Conservation (phyloP, 2,888 invertebrate species). For the Hololepta plana region DNA sequence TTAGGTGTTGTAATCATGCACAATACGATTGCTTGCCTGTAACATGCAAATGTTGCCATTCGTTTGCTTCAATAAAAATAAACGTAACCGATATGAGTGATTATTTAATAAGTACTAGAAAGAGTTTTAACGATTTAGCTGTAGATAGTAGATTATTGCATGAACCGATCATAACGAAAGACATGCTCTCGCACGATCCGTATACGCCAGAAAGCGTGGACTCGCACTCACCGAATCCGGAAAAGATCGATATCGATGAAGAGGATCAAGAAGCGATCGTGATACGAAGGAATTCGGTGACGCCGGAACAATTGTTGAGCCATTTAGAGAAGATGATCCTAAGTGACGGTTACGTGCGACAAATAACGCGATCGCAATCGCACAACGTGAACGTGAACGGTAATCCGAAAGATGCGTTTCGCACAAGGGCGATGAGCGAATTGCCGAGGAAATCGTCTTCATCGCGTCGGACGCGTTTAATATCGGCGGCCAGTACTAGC, state of each 20-base stretch:
- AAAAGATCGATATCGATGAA: constrained; percentile 22
- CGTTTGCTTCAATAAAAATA: constrained; percentile 26
- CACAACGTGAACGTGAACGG: constrained; percentile 11
- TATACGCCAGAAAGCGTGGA: constrained; percentile 73
- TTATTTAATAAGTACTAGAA: constrained; percentile 15
- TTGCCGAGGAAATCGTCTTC: constrained; percentile 12
- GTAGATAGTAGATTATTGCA: constrained; percentile 31
- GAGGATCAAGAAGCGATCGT: no score
- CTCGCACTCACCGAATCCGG: constrained; percentile 50
- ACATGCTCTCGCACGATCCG: constrained; percentile 38
- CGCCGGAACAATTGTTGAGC: constrained; percentile 43
- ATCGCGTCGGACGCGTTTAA: constrained; percentile 11
- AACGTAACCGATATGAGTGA: constrained; percentile 26
- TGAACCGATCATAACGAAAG: constrained; percentile 30
- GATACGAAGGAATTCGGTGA: constrained; percentile 26
- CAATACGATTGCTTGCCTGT: constrained; percentile 29
- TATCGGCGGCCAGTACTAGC: constrained; percentile 11
- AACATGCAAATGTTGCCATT: constrained; percentile 28
- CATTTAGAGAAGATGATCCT: constrained; percentile 33
- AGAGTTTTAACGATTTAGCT: constrained; percentile 17
- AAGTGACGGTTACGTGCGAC: no score
- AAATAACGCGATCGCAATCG: constrained; percentile 18
- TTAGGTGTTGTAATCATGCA: constrained; percentile 36
- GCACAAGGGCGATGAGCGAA: constrained; percentile 20
- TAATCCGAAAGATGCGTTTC: constrained; percentile 10